phyloP scores from a whole-genome alignment of 2,888 invertebrate species.

The Syrphus vitripennis region DNA sequence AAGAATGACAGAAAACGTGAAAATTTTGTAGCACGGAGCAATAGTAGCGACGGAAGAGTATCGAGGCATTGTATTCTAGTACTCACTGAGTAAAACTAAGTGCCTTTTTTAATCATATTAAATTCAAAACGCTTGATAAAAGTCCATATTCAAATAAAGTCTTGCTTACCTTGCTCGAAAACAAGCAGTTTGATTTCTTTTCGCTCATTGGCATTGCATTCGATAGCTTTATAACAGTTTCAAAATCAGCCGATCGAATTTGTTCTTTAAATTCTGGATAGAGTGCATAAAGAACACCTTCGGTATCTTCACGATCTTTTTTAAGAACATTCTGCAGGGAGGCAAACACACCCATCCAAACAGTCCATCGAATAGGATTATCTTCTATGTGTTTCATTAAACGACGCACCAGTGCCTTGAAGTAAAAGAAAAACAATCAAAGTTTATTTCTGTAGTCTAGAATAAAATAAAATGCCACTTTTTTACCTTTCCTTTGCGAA shows the following conservation, averaged over 20 bases:
- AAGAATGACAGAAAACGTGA: too few relatives aligned
- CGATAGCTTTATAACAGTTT: constrained; percentile 77
- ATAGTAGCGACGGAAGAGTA: too few relatives aligned
- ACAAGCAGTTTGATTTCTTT: constrained; percentile 78
- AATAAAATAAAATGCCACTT: neutral
- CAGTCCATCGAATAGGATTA: constrained; percentile 78
- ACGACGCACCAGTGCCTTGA: constrained; percentile 86
- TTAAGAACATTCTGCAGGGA: constrained; percentile 79
- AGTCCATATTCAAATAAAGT: neutral
- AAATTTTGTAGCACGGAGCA: too few relatives aligned
- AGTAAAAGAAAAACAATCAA: constrained; percentile 42
- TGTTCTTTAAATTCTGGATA: constrained; percentile 80
- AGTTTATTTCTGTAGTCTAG: neutral
- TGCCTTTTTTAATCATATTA: too few relatives aligned
- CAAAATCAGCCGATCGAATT: constrained; percentile 77
- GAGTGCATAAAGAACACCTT: constrained; percentile 78
- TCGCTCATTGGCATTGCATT: constrained; percentile 77
- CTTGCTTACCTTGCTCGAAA: constrained; percentile 79
- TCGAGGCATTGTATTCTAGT: too few relatives aligned
- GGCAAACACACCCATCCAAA: constrained; percentile 79
- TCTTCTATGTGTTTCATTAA: constrained; percentile 83
- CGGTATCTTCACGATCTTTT: constrained; percentile 80
- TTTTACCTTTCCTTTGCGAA: constrained; percentile 91
- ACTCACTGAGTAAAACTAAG: too few relatives aligned
- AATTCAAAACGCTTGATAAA: too few relatives aligned